Conservation (phyloP, 1,140 invertebrate species). For the Doryteuthis pealeii region DNA sequence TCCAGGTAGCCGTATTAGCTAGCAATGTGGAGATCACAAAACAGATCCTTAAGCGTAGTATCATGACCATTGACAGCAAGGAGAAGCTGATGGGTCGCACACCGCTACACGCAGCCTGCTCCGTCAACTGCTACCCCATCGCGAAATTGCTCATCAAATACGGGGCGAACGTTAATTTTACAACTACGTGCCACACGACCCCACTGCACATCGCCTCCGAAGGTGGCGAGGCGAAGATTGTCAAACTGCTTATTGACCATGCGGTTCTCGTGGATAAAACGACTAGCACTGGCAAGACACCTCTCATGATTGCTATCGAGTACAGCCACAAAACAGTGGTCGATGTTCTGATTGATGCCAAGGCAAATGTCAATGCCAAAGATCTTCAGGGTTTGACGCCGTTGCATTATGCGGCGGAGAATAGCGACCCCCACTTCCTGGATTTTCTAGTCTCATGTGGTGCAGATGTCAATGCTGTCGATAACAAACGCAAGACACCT, state of each 20-base stretch:
- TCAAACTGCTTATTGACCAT: constrained; percentile 75
- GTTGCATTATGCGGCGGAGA: constrained; percentile 40
- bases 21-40: constrained; percentile 38
- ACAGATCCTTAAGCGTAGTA: constrained; percentile 41
- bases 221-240: constrained; percentile 70
- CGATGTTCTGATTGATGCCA: constrained; percentile 36
- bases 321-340: constrained; percentile 32
- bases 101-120: constrained; percentile 44
- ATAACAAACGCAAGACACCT: constrained; percentile 42
- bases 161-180: constrained; percentile 84
- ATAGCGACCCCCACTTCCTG: constrained; percentile 30
- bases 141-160: constrained; percentile 75
- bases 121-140: constrained; percentile 29
- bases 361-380: constrained; percentile 42
- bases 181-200: constrained; percentile 71
- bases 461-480: constrained; percentile 39
- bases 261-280: constrained; percentile 69
- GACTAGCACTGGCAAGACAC: constrained; percentile 42
- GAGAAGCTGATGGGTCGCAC: constrained; percentile 48
- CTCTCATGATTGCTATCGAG: constrained; percentile 44
- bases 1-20: constrained; percentile 38
- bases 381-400: constrained; percentile 49
- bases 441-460: constrained; percentile 33
- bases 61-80: constrained; percentile 43
- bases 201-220: constrained; percentile 62